phyloP scores from a whole-genome alignment of 2,797 vertebrate species.

The Pseudopleuronectes americanus region DNA sequence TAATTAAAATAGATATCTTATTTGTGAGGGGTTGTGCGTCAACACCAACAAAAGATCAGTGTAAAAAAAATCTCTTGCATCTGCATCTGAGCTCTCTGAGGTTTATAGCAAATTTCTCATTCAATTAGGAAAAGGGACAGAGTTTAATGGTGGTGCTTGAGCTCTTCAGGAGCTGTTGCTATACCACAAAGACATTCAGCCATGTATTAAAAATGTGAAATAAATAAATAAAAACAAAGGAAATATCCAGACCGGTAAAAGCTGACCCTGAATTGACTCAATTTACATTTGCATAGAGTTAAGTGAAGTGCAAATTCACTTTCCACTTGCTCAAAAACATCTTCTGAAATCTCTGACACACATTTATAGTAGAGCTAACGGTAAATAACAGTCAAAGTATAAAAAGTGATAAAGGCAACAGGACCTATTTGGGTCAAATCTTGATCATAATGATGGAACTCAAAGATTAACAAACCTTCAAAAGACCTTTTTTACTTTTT shows the following conservation, averaged over 20 bases:
- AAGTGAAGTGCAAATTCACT: constrained; percentile 13
- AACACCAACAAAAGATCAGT: too few relatives aligned
- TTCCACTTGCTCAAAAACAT: background rate
- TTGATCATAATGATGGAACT: background rate
- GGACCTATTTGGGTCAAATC: background rate
- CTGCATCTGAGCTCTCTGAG: too few relatives aligned
- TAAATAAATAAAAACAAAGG: too few relatives aligned
- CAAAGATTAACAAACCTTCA: background rate
- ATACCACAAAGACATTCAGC: too few relatives aligned
- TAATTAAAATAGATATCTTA: too few relatives aligned
- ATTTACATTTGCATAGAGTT: constrained; percentile 12
- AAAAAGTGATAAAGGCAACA: background rate
- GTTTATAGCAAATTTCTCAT: too few relatives aligned
- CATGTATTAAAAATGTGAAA: too few relatives aligned
- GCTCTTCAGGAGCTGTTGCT: too few relatives aligned
- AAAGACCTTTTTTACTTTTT: background rate
- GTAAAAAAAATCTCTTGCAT: too few relatives aligned
- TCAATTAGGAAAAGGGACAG: too few relatives aligned
- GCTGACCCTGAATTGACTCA: background rate
- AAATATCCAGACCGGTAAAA: constrained; percentile 3
- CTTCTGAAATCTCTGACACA: constrained; percentile 2
- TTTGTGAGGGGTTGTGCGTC: too few relatives aligned
- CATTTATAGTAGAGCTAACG: background rate
- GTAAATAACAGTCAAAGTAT: background rate
- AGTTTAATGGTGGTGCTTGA: too few relatives aligned